Evolutionary conservation across 2,113 vertebrate species (phyloP).

Genomic region (Oreocharis arfaki): DNA sequence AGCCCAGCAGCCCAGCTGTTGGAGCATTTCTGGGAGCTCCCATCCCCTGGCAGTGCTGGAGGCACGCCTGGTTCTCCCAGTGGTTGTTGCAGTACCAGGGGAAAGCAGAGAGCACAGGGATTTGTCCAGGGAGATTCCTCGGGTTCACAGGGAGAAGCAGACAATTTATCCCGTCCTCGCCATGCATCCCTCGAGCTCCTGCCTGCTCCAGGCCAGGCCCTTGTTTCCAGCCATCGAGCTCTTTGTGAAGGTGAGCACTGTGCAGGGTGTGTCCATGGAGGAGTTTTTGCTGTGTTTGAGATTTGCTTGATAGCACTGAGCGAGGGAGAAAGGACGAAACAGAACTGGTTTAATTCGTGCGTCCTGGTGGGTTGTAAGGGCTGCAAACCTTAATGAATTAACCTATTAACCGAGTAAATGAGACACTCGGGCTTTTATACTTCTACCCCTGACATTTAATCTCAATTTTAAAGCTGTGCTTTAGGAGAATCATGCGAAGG

Average conservation of each 20-base stretch:
- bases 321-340: background rate
- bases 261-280: background rate
- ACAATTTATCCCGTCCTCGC: background rate
- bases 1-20: background rate
- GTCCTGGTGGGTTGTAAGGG: background rate
- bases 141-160: background rate
- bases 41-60: background rate
- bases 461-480: background rate
- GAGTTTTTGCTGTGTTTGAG: background rate
- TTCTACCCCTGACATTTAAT: background rate
- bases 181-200: background rate
- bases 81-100: background rate
- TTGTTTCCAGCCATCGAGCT: conserved; percentile 53
- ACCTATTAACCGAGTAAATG: background rate
- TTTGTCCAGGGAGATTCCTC: background rate
- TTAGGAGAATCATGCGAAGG: background rate
- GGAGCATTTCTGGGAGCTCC: background rate
- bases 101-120: background rate
- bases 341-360: background rate
- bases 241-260: conserved; percentile 70
- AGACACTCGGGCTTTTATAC: background rate
- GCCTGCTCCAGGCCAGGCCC: conserved; percentile 4
- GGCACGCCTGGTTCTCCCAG: background rate
- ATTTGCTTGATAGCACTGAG: background rate
- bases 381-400: background rate